phyloP scores from a whole-genome alignment of 2,113 vertebrate genomes.

The Leiothrix lutea region DNA sequence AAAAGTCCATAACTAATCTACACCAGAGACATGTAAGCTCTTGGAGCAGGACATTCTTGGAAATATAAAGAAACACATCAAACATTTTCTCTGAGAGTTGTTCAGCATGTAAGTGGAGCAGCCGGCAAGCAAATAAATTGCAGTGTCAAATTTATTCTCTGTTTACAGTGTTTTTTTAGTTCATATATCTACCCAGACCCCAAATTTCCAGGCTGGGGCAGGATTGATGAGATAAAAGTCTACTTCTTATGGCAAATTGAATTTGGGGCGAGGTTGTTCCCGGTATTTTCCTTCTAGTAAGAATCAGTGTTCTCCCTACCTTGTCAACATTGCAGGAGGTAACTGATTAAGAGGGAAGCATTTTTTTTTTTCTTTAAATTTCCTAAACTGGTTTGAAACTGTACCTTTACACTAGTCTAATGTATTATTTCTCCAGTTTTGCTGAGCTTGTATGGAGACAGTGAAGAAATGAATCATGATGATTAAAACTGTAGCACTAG shows the following conservation, averaged over 20 bases:
- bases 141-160: neutral
- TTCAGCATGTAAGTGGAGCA: neutral
- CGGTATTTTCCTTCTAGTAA: neutral
- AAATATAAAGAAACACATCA: neutral
- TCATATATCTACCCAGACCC: neutral
- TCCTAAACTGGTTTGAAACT: neutral
- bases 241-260: neutral
- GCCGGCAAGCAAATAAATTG: neutral
- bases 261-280: accelerated
- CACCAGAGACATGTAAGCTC: slow-evolving; percentile 29
- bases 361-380: neutral
- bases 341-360: neutral
- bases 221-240: neutral
- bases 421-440: neutral
- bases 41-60: neutral
- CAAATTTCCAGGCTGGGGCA: neutral
- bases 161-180: neutral
- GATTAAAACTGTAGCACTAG: neutral
- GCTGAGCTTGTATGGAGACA: neutral
- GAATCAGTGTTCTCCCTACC: neutral
- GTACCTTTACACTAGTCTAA: neutral
- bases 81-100: neutral
- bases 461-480: neutral
- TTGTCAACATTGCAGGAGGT: neutral
- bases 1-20: slow-evolving; percentile 60